Conservation (phyloP, 2,888 invertebrate species). For the Sphaerophoria taeniata region DNA sequence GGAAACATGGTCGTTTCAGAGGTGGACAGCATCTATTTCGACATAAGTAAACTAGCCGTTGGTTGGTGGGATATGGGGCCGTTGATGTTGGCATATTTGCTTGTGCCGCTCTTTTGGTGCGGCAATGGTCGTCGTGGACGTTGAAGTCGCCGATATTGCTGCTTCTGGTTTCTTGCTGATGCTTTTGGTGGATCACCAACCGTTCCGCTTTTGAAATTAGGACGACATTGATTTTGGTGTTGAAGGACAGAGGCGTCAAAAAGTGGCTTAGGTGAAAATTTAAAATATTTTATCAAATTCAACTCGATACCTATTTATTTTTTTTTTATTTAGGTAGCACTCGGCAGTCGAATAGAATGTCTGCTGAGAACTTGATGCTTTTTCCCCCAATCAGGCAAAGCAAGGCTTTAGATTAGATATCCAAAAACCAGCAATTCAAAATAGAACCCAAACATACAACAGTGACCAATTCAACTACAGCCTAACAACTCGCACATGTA, state of each 20-base stretch:
- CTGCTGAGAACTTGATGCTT: too few species aligned
- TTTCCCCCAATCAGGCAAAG: too few species aligned
- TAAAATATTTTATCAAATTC: too few species aligned
- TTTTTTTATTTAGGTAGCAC: too few species aligned
- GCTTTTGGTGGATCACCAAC: constrained; percentile 64
- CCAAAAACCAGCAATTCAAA: too few species aligned
- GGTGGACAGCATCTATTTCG: constrained; percentile 64
- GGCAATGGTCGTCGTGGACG: too few species aligned
- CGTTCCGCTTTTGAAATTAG: constrained; percentile 43
- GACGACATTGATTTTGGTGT: constrained; percentile 59
- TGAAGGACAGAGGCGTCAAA: constrained; percentile 29
- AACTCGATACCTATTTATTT: too few species aligned
- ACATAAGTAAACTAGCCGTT: constrained; percentile 3
- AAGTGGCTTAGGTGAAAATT: neutral
- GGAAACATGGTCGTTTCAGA: constrained; percentile 62
- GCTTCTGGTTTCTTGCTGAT: constrained; percentile 45
- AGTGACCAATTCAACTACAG: too few species aligned
- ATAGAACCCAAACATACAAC: too few species aligned
- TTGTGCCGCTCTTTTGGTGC: constrained; percentile 54
- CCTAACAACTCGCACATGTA: too few species aligned
- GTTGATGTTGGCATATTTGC: constrained; percentile 58
- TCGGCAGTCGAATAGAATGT: too few species aligned
- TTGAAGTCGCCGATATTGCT: constrained; percentile 19
- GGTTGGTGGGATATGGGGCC: constrained; percentile 22
- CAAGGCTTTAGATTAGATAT: too few species aligned